Evolutionary conservation across 2,797 vertebrate genomes (phyloP).

Genomic region (Acipenser oxyrinchus): DNA sequence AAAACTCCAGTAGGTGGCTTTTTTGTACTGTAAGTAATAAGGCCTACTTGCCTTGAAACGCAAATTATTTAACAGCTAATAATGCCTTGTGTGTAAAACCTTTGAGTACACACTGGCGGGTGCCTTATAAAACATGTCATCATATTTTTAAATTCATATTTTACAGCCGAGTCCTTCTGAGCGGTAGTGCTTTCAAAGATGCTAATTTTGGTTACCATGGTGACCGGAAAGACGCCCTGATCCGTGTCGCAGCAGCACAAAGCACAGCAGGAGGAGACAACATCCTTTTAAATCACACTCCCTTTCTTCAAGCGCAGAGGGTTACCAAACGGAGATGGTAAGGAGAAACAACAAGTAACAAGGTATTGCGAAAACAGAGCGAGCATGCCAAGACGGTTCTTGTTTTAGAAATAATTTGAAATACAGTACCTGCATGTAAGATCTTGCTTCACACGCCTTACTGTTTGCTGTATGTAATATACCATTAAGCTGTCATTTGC

Average conservation of each 20-base stretch:
- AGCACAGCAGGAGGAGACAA: constrained; percentile 31
- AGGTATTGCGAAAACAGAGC: constrained; percentile 23
- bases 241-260: constrained; percentile 14
- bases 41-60: too few species aligned
- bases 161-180: too few species aligned
- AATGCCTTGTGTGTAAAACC: too few species aligned
- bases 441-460: background rate
- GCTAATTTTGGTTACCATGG: constrained; percentile 53
- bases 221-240: constrained; percentile 45
- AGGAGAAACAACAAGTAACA: constrained; percentile 29
- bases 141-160: too few species aligned
- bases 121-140: too few species aligned
- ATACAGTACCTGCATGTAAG: background rate
- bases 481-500: constrained; percentile 28
- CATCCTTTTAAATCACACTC: constrained; percentile 22
- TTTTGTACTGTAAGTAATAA: too few species aligned
- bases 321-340: constrained; percentile 47
- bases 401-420: background rate
- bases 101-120: too few species aligned
- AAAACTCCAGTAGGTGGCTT: too few species aligned
- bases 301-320: constrained; percentile 19
- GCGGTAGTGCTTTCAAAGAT: constrained; percentile 23
- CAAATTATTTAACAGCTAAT: too few species aligned
- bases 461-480: constrained; percentile 9
- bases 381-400: constrained; percentile 22